A percentile compares a stretch with the other conserved stretches of the same genome.
Conservation (phyloP, 2,113 vertebrate species). For the Ursus arctos region DNA sequence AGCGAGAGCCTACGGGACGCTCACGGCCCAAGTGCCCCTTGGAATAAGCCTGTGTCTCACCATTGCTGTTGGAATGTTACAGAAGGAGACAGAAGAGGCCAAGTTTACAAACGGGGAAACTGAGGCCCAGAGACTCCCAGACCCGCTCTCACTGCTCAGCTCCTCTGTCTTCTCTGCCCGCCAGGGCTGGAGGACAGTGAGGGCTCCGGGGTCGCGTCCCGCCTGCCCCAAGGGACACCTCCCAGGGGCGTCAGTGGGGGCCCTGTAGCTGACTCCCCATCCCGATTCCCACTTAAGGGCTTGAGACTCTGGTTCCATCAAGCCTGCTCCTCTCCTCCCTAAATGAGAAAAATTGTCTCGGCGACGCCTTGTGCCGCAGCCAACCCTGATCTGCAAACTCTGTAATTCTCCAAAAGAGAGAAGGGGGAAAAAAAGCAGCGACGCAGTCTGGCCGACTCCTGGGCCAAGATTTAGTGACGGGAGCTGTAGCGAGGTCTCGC, state of each 20-base stretch:
- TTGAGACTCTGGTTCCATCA: background rate
- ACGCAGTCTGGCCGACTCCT: background rate
- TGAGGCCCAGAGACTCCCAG: background rate
- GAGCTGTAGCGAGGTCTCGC: conserved; percentile 67
- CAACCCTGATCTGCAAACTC: background rate
- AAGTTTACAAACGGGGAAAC: background rate
- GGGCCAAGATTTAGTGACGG: conserved; percentile 74
- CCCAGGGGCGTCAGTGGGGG: fast-evolving
- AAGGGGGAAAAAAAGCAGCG: background rate
- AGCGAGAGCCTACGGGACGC: fast-evolving
- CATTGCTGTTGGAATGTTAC: fast-evolving
- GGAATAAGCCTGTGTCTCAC: background rate
- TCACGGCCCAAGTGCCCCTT: background rate
- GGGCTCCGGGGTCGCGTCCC: background rate
- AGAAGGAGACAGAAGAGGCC: background rate
- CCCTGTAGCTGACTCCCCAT: fast-evolving
- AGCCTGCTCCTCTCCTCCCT: background rate
- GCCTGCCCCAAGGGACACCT: background rate
- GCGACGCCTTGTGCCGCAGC: background rate
- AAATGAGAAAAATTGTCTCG: conserved; percentile 23
- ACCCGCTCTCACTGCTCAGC: background rate
- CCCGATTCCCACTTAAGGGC: background rate
- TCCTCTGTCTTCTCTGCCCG: background rate
- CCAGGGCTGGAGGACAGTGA: too few relatives aligned
- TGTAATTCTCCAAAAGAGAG: background rate